phyloP scores from a whole-genome alignment of 2,113 vertebrate species.

The Hippoglossus stenolepis region DNA sequence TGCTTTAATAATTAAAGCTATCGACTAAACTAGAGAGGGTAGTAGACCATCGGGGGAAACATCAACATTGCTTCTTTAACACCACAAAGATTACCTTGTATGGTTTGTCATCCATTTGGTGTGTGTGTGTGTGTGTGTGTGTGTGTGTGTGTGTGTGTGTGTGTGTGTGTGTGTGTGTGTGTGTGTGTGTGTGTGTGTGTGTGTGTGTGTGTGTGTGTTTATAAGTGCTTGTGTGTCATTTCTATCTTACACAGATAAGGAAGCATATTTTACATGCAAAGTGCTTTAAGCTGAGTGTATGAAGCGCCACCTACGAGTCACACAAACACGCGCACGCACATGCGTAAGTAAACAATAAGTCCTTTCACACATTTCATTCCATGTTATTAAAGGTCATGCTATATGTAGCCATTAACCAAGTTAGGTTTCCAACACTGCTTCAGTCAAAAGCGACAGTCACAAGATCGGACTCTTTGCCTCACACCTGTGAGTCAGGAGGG shows the following conservation, averaged over 20 bases:
- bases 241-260: conserved; percentile 31
- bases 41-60: conserved; percentile 62
- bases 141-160: conserved; percentile 23
- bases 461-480: conserved; percentile 66
- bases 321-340: conserved; percentile 17
- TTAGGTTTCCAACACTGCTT: conserved; percentile 69
- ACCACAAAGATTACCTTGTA: conserved; percentile 73
- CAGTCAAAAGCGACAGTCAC: conserved; percentile 80
- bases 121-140: conserved; percentile 7
- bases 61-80: conserved; percentile 70
- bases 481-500: conserved; percentile 63
- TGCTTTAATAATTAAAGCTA: conserved; percentile 76
- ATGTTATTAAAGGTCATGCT: conserved; percentile 77
- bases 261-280: conserved; percentile 20
- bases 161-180: no score
- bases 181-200: conserved; percentile 30
- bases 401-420: conserved; percentile 71
- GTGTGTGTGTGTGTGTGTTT: conserved; percentile 21
- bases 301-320: conserved; percentile 42
- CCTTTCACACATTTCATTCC: conserved; percentile 80
- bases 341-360: conserved; percentile 71
- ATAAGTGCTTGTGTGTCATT: conserved; percentile 21
- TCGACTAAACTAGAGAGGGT: conserved; percentile 61
- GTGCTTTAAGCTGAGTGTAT: conserved; percentile 46
- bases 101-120: conserved; percentile 50